Evolutionary conservation across 2,113 vertebrate genomes (phyloP).

Genomic region (Dicentrarchus labrax): DNA sequence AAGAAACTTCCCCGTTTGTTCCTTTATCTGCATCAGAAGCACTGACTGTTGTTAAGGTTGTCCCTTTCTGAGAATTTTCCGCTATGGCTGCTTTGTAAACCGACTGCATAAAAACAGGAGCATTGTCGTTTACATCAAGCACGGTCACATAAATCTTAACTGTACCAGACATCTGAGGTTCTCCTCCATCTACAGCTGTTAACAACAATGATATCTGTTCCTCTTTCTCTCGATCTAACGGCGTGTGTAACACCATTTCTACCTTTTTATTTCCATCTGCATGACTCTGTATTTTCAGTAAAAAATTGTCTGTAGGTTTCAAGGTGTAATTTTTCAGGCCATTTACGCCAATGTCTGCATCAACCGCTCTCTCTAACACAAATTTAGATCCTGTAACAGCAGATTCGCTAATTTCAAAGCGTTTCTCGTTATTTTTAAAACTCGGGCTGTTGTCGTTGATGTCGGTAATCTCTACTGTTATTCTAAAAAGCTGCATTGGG

Average conservation of each 20-base stretch:
- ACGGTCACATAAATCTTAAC: constrained; percentile 62
- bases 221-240: constrained; percentile 65
- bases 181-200: constrained; percentile 63
- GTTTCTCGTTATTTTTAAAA: constrained; percentile 47
- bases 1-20: constrained; percentile 79
- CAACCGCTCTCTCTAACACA: constrained; percentile 49
- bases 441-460: constrained; percentile 71
- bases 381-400: constrained; percentile 55
- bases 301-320: constrained; percentile 76
- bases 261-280: constrained; percentile 62
- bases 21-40: constrained; percentile 85
- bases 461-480: constrained; percentile 68
- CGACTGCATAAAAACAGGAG: constrained; percentile 70
- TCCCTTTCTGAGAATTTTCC: constrained; percentile 74
- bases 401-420: constrained; percentile 69
- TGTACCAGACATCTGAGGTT: constrained; percentile 65
- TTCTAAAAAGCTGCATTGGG: constrained; percentile 65
- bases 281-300: constrained; percentile 59
- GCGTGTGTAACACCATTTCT: constrained; percentile 71
- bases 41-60: constrained; percentile 55
- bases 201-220: constrained; percentile 49
- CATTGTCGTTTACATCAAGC: constrained; percentile 74
- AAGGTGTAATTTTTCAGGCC: constrained; percentile 81
- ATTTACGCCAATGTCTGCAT: constrained; percentile 51
- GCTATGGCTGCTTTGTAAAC: constrained; percentile 76